These are phyloP conservation scores for Arizona elegans DNA, from an alignment of 2,113 vertebrate genomes.

Conservation along the genomic window DNA sequence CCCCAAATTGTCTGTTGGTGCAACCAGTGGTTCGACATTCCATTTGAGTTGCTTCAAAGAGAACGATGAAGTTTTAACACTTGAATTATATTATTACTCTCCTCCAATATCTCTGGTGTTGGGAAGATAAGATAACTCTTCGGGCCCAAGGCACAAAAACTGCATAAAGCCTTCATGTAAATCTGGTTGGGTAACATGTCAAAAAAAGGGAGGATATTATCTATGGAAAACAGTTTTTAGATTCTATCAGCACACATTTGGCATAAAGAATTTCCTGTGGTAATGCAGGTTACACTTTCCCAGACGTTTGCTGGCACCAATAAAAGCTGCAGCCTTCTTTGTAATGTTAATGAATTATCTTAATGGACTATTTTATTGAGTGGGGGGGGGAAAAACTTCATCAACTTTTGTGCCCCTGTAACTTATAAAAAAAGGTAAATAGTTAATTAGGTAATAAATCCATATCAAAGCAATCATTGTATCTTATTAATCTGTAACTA, in stretches of 20 bases:
- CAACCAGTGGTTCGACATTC: slow-evolving; percentile 59
- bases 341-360: slow-evolving; percentile 74
- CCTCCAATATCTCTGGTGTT: slow-evolving; percentile 29
- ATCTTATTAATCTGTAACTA: slow-evolving; percentile 58
- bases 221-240: slow-evolving; percentile 61
- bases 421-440: slow-evolving; percentile 65
- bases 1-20: slow-evolving; percentile 36
- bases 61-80: slow-evolving; percentile 35
- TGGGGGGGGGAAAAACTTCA: slow-evolving; percentile 61
- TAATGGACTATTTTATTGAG: slow-evolving; percentile 65
- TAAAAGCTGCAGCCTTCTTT: slow-evolving; percentile 55
- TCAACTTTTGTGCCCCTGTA: slow-evolving; percentile 69
- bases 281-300: slow-evolving; percentile 57
- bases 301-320: slow-evolving; percentile 54
- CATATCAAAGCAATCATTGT: slow-evolving; percentile 64
- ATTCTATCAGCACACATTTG: slow-evolving; percentile 61
- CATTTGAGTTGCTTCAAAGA: slow-evolving; percentile 59
- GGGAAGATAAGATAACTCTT: slow-evolving; percentile 44
- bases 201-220: slow-evolving; percentile 57
- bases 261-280: slow-evolving; percentile 62
- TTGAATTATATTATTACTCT: slow-evolving; percentile 57
- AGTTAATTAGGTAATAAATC: slow-evolving; percentile 72
- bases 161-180: slow-evolving; percentile 54
- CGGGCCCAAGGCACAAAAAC: slow-evolving; percentile 33
- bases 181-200: slow-evolving; percentile 64